Conservation (phyloP, 2,113 vertebrate species). For the Bostrychus sinensis region DNA sequence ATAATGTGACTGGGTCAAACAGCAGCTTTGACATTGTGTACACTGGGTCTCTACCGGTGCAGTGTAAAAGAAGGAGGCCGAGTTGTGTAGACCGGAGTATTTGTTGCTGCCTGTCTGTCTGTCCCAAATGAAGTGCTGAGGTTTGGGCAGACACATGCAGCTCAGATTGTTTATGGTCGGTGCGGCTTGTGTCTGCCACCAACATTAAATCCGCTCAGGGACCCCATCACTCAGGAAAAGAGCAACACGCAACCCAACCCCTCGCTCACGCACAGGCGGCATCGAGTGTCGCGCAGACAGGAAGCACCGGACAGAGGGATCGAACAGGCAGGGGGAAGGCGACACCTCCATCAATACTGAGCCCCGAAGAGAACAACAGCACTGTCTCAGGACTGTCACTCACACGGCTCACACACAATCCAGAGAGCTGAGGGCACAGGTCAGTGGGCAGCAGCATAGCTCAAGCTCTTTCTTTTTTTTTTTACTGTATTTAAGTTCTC, state of each 20-base stretch:
- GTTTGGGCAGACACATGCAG: neutral
- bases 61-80: neutral
- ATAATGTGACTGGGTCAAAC: neutral
- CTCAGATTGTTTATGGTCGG: constrained; percentile 41
- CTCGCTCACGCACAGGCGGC: constrained; percentile 19
- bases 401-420: neutral
- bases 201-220: constrained; percentile 56
- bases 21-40: neutral
- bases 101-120: neutral
- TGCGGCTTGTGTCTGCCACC: constrained; percentile 28
- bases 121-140: neutral
- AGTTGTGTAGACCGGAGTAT: too few relatives aligned
- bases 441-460: neutral
- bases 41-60: neutral
- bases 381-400: constrained; percentile 30
- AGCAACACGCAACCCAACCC: constrained; percentile 52
- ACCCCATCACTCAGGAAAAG: constrained; percentile 48
- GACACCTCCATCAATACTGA: constrained; percentile 70
- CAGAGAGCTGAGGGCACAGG: neutral
- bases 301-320: constrained; percentile 68
- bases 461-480: too few relatives aligned
- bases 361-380: constrained; percentile 34
- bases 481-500: too few relatives aligned
- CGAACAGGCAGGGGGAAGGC: constrained; percentile 58
- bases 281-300: constrained; percentile 64